These are phyloP conservation scores for Hippolais icterina DNA, from an alignment of 2,113 vertebrate genomes.

Conservation along the genomic window DNA sequence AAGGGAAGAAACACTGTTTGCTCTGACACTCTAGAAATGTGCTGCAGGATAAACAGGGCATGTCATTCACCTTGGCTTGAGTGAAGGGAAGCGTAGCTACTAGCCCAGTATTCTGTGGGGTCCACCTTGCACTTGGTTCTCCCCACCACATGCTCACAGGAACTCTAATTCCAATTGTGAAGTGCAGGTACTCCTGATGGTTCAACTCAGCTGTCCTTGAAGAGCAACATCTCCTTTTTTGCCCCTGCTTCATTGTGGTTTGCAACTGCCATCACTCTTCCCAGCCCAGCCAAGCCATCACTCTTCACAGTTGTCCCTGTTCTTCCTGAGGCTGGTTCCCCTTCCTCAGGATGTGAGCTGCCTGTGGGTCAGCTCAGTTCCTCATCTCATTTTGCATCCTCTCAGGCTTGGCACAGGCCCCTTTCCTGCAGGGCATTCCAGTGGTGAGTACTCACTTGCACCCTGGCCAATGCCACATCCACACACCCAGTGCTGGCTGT, in stretches of 20 bases:
- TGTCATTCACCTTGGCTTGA: background rate
- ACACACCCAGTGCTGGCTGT: background rate
- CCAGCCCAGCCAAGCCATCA: background rate
- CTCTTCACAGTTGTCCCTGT: background rate
- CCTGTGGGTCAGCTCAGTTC: background rate
- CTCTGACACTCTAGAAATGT: background rate
- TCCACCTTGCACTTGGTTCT: background rate
- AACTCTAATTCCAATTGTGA: background rate
- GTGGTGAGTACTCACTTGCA: background rate
- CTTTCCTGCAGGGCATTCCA: background rate
- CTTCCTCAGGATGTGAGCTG: background rate
- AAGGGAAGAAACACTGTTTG: background rate
- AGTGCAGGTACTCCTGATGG: background rate
- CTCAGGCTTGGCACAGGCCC: background rate
- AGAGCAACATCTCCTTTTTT: background rate
- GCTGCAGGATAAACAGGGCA: background rate
- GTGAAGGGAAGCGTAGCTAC: background rate
- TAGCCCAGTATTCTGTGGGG: background rate
- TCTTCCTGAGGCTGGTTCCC: background rate
- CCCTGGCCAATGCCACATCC: accelerated
- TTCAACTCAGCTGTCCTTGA: background rate
- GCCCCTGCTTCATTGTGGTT: background rate
- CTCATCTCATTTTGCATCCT: background rate
- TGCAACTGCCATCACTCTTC: background rate
- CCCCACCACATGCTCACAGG: accelerated